phyloP scores from a whole-genome alignment of 2,113 vertebrate species.

The Smithornis capensis region DNA sequence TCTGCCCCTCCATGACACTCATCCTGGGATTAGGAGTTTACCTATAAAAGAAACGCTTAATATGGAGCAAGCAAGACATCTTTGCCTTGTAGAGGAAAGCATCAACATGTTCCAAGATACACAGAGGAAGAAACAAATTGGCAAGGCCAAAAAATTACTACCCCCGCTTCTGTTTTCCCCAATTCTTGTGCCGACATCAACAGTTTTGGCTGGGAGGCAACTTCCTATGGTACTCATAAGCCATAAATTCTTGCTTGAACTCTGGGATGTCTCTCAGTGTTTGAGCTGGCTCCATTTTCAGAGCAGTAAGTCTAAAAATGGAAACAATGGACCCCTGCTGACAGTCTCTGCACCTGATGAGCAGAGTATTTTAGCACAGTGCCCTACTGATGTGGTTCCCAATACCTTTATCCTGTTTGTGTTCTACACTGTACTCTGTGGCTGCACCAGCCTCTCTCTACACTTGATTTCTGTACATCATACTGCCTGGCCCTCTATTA shows the following conservation, averaged over 20 bases:
- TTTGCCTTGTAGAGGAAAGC: background rate
- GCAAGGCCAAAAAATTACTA: background rate
- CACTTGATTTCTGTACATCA: background rate
- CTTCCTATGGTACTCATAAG: background rate
- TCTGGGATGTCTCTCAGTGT: background rate
- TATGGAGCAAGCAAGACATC: background rate
- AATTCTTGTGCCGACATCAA: accelerated
- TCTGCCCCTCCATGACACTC: background rate
- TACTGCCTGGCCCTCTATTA: background rate
- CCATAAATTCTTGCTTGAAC: background rate
- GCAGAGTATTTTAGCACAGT: background rate
- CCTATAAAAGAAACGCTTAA: background rate
- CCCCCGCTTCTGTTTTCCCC: background rate
- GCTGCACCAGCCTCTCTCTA: background rate
- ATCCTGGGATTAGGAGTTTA: background rate
- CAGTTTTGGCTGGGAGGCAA: background rate
- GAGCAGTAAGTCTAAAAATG: background rate
- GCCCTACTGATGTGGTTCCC: background rate
- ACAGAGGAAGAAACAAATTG: background rate
- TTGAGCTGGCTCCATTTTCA: background rate
- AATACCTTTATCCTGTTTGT: background rate
- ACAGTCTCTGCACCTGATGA: background rate
- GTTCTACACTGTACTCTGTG: background rate
- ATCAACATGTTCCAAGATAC: background rate
- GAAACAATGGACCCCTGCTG: background rate